Evolutionary conservation across 2,888 invertebrate species (phyloP), one percentile per base, ranked within the genome.

Genomic region (Xylocampa areola): DNA sequence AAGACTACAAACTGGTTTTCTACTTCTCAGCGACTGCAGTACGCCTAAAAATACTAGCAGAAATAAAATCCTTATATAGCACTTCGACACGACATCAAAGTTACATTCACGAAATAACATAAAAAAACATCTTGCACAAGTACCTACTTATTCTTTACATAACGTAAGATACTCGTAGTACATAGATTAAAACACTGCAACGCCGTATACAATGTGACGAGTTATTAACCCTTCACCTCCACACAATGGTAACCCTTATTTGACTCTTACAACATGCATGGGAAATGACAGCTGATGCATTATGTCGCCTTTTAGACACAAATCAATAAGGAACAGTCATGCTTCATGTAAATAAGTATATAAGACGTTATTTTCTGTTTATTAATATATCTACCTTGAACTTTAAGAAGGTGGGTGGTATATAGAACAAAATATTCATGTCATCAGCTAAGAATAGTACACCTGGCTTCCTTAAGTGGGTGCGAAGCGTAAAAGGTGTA

Each of bases 271-370:
- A 44, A 52, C 39, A 53, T 23, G 17, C 23, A 50, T 54, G 71
- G 71, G 66, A 64, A 65, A 29, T 64, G 45, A 21, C 65, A 66
- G 65, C 44, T 66, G 65, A 64, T 50, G 65, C 49, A 49, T 53
- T 49, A 35, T 16, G 55, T 27, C 32, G 29, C 19, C 32, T 19
- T 44, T 69, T 45, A 63, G 10, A 43, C 10, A 36, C 32, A 14
- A 53, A 69, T 54, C 40, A 41, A 52, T 54, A 45, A 11, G 1
- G 19, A 45, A 32, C 48, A n/a, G 13, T 49, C 21, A 16, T 30
- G 25, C 13, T 19, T 32, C 62, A 41, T 23, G 23, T 44, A 16
- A 60, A 11, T 41, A 33, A 2, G 14, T 3, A 41, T 11, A 29
- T 29, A 29, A n/a, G 32, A 21, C 13, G 16, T 25, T n/a, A 33